Percentiles rank a stretch among this genome's conserved stretches.
phyloP scores from a whole-genome alignment of 2,888 invertebrate species.

The Tenthredo distinguenda region DNA sequence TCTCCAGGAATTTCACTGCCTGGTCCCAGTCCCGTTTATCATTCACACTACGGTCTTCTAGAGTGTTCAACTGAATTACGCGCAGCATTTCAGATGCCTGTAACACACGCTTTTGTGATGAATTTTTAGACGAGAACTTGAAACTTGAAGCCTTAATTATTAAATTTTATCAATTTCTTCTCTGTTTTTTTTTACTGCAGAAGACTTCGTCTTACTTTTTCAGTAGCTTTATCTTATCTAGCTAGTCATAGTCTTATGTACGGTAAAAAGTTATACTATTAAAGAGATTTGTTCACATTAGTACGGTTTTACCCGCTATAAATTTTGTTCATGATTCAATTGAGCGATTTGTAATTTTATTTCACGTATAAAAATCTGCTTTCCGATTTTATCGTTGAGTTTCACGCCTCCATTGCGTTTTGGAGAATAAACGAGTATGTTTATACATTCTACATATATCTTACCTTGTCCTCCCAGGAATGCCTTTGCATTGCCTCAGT shows the following conservation, averaged over 20 bases:
- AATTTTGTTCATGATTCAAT: not conserved
- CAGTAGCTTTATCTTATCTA: not conserved
- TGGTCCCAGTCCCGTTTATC: slow-evolving; percentile 96
- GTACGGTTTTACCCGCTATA: not conserved
- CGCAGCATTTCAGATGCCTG: slow-evolving; percentile 89
- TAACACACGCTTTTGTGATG: slow-evolving; percentile 42
- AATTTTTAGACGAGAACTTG: slow-evolving; percentile 46
- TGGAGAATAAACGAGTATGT: not conserved
- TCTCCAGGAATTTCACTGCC: slow-evolving; percentile 94
- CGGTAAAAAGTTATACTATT: slow-evolving; percentile 18
- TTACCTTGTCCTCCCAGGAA: slow-evolving; percentile 95
- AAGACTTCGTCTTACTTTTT: not conserved
- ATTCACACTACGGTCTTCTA: slow-evolving; percentile 93
- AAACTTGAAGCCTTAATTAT: not conserved
- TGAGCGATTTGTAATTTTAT: not conserved
- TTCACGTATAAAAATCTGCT: too few relatives aligned
- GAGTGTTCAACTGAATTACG: slow-evolving; percentile 96
- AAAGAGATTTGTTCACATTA: not conserved
- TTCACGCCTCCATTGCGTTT: not conserved
- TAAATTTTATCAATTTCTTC: not conserved
- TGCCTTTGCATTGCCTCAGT: slow-evolving; percentile 92
- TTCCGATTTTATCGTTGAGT: not conserved
- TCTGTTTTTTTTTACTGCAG: not conserved
- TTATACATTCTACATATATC: not conserved
- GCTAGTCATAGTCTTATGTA: not conserved